Base-by-base conservation (phyloP, 2,888 invertebrate species). In the Rotaria magnacalcarata region DNA sequence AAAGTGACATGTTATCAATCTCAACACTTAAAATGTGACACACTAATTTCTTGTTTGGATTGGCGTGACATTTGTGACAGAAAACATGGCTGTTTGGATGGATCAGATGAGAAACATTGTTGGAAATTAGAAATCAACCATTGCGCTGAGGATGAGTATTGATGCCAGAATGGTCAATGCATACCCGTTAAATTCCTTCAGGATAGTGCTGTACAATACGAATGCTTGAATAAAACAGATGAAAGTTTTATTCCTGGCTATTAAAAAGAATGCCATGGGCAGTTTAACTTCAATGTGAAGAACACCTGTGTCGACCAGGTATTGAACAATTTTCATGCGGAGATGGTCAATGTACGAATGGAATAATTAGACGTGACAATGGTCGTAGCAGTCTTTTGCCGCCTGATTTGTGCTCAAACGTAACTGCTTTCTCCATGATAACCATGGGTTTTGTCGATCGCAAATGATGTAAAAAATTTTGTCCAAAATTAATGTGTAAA, bases 231-330 rank as follows among this genome's bases (percentile, higher is more conserved):
- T 67, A 6, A 7, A 14, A 34, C 34, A 27, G 67, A 67, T 19
- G 67, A 67, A 67, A 2, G 5, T 6, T 6, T 14, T 16, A 6
- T 14, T 67, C 16, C 5, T 14, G 14, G 0, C 0, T 21, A 56
- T 7, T 0, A 7, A 3, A 1, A 2, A 2, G 5, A 4, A 34
- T 67, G 67, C 19, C 19, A 6, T 19, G 2, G 1, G 7, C 7
- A 34, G 10, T 4, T 34, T 14, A 2, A 10, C 4, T 67, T 27
- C 16, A 7, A 1, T 67, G 67, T 41, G 67, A 67, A 67, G 67
- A 67, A 67, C 34, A 19, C 19, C 19, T 6, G 4, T 67, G 67
- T 41, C 67, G 19, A 41, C 34, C 67, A 34, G 67, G 67, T 5
- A 27, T 19, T n/a, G 0, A 34, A 10, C 7, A 67, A 1, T 67